These are phyloP conservation scores for Volucella inflata DNA, from an alignment of 2,888 invertebrate genomes.

Conservation along the genomic window DNA sequence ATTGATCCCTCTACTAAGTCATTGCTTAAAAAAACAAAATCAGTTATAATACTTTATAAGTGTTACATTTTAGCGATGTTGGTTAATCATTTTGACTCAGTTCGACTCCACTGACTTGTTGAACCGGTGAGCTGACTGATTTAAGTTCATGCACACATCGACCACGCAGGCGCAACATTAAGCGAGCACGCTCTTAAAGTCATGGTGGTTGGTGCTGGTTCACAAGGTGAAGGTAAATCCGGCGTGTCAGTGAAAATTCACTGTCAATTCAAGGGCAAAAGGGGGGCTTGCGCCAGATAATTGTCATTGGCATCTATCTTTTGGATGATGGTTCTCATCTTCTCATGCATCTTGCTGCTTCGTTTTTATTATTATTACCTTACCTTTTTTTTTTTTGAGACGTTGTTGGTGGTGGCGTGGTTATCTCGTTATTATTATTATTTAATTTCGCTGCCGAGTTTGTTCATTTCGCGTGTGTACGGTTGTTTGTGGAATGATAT, in stretches of 20 bases:
- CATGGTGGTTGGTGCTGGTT: constrained; percentile 2
- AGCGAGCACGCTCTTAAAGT: constrained; percentile 6
- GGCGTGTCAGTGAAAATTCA: constrained; percentile 58
- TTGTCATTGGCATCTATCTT: constrained; percentile 36
- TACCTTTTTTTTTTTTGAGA: constrained; percentile 22
- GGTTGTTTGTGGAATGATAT: constrained; percentile 43
- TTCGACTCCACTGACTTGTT: not conserved
- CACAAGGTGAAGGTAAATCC: constrained; percentile 67
- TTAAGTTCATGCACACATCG: constrained; percentile 37
- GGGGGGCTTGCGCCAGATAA: constrained; percentile 1
- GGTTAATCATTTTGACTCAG: not conserved
- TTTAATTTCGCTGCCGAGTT: constrained; percentile 53
- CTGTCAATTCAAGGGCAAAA: constrained; percentile 39
- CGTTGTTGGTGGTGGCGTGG: constrained; percentile 22
- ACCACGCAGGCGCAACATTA: constrained; percentile 12
- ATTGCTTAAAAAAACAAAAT: no score
- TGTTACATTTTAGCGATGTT: no score
- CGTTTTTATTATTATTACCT: constrained; percentile 1
- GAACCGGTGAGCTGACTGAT: constrained; percentile 38
- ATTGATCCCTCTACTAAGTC: no score
- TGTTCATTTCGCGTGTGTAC: constrained; percentile 61
- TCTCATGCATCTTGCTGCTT: constrained; percentile 7
- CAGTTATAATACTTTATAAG: no score
- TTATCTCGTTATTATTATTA: constrained; percentile 63
- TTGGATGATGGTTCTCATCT: constrained; percentile 30